Evolutionary conservation across 2,797 vertebrate genomes (phyloP), one percentile per base, ranked within the genome.

Genomic region (Scyliorhinus canicula): DNA sequence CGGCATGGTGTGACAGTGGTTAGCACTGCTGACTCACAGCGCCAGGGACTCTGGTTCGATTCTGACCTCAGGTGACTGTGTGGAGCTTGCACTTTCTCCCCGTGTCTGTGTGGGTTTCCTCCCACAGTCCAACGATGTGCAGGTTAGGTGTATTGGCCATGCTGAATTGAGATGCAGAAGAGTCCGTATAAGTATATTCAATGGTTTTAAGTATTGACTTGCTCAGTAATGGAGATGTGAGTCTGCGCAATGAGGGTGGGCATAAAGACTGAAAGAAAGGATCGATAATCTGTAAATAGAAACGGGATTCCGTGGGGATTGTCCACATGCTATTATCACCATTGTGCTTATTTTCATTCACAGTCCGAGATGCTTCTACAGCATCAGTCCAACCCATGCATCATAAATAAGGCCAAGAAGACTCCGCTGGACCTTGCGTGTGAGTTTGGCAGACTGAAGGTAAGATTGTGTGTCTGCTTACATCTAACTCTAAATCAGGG

Each of bases 321-420:
- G 57, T 65, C 57, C 16, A 4, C 19, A 57, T 40, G 2, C 57
- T 91, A 11, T 63, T 63, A 26, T 44, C 57, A 63, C 21, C 57
- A 63, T 40, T 91, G n/a, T 91, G 14, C 21, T 63, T 95, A 50
- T 88, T 85, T 47, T 94, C 19, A 90, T 40, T 84, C 77, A 0
- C 97, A 99, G 98, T 99, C 98, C 0, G 99, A 99, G 97, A 99
- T 99, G 98, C 97, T 99, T 88, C 98, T 99, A 52, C 99, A 99
- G 97, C 98, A 99, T 96, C 99, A 99, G 96, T 99, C 99, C 9
- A 99, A 99, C 96, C 98, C 98, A 0, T 99, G 99, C 95, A 96
- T 98, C 95, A 97, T 98, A 96, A 99, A 98, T 97, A 99, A 99
- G 96, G 97, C 98, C 0, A 98, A 98, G 97, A 99, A 99, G 97